Percentiles rank a stretch among this genome's conserved stretches.
Conservation (phyloP, 2,888 invertebrate species). For the Limnephilus rhombicus region DNA sequence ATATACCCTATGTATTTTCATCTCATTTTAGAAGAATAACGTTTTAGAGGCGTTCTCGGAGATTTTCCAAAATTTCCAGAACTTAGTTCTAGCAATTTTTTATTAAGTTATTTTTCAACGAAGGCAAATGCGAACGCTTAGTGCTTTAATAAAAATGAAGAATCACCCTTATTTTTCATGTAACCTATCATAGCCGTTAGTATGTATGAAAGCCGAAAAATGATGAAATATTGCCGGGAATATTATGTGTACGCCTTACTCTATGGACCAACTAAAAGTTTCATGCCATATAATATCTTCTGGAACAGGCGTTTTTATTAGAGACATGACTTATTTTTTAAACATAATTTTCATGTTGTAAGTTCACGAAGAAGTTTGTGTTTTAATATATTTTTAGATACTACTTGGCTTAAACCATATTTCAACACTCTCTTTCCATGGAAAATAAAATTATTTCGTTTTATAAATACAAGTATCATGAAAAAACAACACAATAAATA, state of each 20-base stretch:
- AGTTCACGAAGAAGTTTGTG: not conserved
- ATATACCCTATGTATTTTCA: not conserved
- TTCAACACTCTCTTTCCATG: not conserved
- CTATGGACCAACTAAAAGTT: not conserved
- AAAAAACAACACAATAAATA: no score
- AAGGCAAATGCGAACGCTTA: not conserved
- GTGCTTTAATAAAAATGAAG: not conserved
- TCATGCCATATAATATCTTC: not conserved
- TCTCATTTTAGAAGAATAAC: no score
- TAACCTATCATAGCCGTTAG: not conserved
- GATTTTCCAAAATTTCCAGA: not conserved
- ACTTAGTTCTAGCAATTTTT: not conserved
- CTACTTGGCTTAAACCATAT: not conserved
- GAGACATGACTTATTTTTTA: not conserved
- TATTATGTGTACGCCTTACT: not conserved
- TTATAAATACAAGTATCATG: no score
- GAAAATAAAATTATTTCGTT: no score
- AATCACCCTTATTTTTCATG: not conserved
- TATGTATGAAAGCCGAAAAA: not conserved
- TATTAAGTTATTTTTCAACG: not conserved
- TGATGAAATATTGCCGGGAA: not conserved
- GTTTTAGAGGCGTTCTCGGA: not conserved
- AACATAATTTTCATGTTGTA: not conserved
- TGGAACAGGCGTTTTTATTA: not conserved
- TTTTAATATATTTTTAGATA: not conserved